Evolutionary conservation across 37 sponge, comb jelly and placozoan genomes (phyloP), one percentile per base, ranked within the genome.

Genomic region (Eunapius fragilis): DNA sequence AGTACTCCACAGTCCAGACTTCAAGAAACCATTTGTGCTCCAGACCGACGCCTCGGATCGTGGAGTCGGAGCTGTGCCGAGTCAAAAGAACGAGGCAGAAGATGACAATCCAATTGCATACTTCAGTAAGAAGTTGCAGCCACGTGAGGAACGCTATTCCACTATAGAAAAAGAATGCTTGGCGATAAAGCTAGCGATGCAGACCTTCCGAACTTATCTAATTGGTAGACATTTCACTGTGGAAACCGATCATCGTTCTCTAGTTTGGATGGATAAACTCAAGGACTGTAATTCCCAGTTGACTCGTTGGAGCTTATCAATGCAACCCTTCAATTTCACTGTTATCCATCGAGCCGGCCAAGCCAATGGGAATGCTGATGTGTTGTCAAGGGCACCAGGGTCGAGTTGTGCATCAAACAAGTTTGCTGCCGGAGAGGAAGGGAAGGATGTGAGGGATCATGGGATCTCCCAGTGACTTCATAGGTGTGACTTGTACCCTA

Each of bases 31-130:
- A 31, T 87, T 88, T 49, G 28, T 85, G 0, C 58, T 89, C 31
- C 83, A 86, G n/a, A 93, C 93, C 0, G 93, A 89, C 70, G 84
- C 89, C 0, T 85, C 79, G 23, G 72, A 85, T 26, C 47, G 78
- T 24, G 84, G 87, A 7, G 70, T 93, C 10, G 89, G 93, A 33
- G 86, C 87, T 38, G 89, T 93, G 6, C 70, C 89, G 27, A 89
- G 78, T 34, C 93, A 93, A 67, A 30, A 31, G 2, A 70, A 75
- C 28, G 49, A 74, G 9, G 77, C 76, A 25, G 88, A 78, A 0
- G 25, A 76, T 10, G 88, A 88, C 0, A 87, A 87, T 58, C 88
- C 82, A 0, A 22, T 92, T 6, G 85, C 85, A 12, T 91, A 86
- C 71, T 82, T 74, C 22, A 87, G 88, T 35, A 67, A 80, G 32